Evolutionary conservation across 2,113 vertebrate species (phyloP).

Genomic region (Rhegmatorhina hoffmannsi): DNA sequence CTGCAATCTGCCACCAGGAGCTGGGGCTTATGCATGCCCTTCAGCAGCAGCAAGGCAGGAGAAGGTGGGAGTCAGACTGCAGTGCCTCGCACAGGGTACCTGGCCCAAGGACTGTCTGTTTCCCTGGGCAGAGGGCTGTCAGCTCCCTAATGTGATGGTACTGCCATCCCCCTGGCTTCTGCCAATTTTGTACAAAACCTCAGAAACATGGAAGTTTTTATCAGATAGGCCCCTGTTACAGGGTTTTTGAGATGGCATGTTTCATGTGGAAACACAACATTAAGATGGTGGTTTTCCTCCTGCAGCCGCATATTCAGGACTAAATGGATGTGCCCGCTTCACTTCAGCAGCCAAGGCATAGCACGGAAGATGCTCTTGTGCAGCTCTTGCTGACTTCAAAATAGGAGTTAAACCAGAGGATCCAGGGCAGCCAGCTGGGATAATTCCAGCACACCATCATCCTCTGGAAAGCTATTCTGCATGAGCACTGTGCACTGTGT

Average conservation of each 20-base stretch:
- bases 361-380: neutral
- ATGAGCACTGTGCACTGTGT: accelerated
- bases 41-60: neutral
- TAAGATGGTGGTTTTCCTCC: neutral
- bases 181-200: neutral
- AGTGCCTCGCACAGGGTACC: neutral
- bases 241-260: neutral
- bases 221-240: neutral
- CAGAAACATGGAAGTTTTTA: neutral
- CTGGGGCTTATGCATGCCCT: accelerated
- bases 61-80: neutral
- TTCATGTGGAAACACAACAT: neutral
- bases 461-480: neutral
- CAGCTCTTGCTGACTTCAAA: neutral
- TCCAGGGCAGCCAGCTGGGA: neutral
- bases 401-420: neutral
- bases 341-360: neutral
- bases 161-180: neutral
- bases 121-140: neutral
- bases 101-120: neutral
- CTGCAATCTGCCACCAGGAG: neutral
- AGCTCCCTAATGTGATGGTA: neutral
- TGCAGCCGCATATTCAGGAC: neutral
- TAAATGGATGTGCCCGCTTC: neutral
- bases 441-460: neutral